Conservation (phyloP, 2,113 vertebrate species). For the Xiphophorus couchianus region DNA sequence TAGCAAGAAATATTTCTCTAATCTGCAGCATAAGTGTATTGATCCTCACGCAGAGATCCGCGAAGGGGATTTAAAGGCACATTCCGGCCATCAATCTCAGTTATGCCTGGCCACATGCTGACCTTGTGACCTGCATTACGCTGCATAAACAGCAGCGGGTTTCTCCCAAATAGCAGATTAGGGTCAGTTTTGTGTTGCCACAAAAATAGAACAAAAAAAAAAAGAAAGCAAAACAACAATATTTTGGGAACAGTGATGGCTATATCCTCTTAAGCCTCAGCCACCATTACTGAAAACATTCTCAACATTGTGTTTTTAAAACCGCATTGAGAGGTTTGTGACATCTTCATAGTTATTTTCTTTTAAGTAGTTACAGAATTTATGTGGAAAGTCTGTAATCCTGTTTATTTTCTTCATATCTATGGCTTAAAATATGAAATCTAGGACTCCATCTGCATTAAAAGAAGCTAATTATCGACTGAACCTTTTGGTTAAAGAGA, state of each 20-base stretch:
- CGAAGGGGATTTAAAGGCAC: slow-evolving; percentile 37
- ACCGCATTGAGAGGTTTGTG: neutral
- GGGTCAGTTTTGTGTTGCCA: slow-evolving; percentile 52
- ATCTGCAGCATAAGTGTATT: slow-evolving; percentile 47
- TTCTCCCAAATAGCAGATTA: slow-evolving; percentile 59
- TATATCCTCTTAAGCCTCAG: slow-evolving; percentile 2
- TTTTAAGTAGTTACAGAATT: neutral
- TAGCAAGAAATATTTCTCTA: slow-evolving; percentile 13
- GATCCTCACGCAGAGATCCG: slow-evolving; percentile 32
- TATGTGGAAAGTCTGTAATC: neutral
- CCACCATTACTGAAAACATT: neutral
- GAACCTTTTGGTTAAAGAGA: neutral
- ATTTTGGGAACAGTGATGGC: neutral
- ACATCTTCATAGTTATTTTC: neutral
- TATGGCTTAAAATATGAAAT: neutral
- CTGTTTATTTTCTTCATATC: neutral
- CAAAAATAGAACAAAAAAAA: neutral
- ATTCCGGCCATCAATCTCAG: slow-evolving; percentile 42
- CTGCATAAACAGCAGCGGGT: slow-evolving; percentile 26
- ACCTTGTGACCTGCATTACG: slow-evolving; percentile 54
- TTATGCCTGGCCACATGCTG: slow-evolving; percentile 54
- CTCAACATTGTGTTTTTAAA: neutral
- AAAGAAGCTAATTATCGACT: neutral
- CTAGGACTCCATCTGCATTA: neutral
- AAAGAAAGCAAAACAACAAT: neutral